These are phyloP conservation scores for Eudorcas thomsonii DNA, from an alignment of 2,113 vertebrate genomes.

Conservation along the genomic window DNA sequence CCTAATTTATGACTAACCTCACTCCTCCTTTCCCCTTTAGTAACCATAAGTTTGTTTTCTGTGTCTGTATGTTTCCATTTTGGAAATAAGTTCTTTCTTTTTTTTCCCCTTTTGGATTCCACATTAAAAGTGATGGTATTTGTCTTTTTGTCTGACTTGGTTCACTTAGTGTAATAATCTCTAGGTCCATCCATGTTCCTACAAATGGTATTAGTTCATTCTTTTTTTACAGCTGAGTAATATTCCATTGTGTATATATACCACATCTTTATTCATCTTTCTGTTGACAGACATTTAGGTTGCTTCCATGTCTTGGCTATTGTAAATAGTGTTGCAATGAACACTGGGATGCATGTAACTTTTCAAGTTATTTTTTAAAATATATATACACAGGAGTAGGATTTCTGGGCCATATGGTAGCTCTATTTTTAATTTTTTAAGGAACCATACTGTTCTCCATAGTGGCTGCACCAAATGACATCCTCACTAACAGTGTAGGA, in stretches of 20 bases:
- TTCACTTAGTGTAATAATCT: neutral
- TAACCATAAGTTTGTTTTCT: neutral
- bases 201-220: neutral
- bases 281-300: neutral
- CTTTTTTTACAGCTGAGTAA: neutral
- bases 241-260: neutral
- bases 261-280: neutral
- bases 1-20: neutral
- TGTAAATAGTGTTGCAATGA: neutral
- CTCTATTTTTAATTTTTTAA: neutral
- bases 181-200: neutral
- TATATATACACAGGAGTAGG: neutral
- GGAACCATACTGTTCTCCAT: neutral
- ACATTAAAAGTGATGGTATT: neutral
- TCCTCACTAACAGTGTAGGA: neutral
- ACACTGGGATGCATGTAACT: neutral
- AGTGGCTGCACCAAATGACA: neutral
- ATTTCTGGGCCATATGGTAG: neutral
- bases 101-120: neutral
- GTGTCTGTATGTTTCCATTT: neutral
- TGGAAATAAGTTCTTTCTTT: neutral
- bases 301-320: neutral
- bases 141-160: neutral
- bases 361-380: neutral
- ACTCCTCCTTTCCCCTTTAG: neutral